Percentiles rank a stretch among this genome's conserved stretches.
Evolutionary conservation across 2,888 invertebrate species (phyloP).

Genomic region (Callinectes sapidus): DNA sequence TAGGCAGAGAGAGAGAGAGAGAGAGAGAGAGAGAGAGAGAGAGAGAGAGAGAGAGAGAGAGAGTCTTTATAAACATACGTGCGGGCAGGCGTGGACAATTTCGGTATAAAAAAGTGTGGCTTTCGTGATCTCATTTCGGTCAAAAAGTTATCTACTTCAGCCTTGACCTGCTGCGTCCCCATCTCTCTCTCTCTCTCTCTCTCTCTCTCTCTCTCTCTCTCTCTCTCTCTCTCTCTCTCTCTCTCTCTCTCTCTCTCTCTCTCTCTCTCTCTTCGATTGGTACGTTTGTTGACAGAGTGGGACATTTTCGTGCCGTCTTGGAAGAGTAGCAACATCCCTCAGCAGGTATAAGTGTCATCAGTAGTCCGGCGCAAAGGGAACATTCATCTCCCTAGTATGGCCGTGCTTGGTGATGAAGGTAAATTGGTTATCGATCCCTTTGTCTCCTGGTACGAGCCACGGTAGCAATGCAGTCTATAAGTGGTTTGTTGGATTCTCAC

Average conservation of each 20-base stretch:
- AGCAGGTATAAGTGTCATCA: neutral
- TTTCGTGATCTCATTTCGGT: conserved; percentile 10
- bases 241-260: conserved; percentile 25
- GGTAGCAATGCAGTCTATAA: neutral
- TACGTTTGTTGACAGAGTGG: neutral
- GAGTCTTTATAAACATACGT: too few species aligned
- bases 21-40: neutral
- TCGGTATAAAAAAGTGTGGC: conserved; percentile 17
- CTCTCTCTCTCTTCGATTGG: neutral
- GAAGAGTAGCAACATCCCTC: neutral
- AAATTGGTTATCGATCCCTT: conserved; percentile 23
- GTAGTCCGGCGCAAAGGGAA: neutral
- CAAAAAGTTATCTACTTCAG: neutral
- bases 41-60: neutral
- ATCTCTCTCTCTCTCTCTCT: conserved; percentile 16
- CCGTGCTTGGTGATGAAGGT: neutral
- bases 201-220: conserved; percentile 25
- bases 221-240: conserved; percentile 25
- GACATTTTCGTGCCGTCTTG: neutral
- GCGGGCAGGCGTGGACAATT: neutral
- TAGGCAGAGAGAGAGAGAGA: neutral
- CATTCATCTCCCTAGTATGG: conserved; percentile 14
- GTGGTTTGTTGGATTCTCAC: too few species aligned
- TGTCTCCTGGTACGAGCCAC: neutral
- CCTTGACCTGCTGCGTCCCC: conserved; percentile 9